These are phyloP conservation scores for Lophotriccus pileatus DNA, from an alignment of 2,797 vertebrate species.

Conservation along the genomic window DNA sequence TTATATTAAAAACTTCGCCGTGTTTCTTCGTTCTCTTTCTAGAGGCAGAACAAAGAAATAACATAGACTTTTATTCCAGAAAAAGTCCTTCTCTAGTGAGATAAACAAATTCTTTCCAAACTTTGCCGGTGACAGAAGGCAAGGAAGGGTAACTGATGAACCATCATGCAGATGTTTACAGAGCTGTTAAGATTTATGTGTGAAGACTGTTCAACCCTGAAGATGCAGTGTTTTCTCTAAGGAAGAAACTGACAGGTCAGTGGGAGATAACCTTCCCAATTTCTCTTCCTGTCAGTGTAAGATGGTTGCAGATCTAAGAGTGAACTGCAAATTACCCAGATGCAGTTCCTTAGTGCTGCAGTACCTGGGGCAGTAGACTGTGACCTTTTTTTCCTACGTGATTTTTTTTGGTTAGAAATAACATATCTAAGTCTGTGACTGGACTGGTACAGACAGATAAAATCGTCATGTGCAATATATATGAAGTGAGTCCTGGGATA, in stretches of 20 bases:
- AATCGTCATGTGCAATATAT: neutral
- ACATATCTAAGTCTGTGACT: neutral
- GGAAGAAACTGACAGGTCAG: neutral
- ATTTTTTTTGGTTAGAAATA: neutral
- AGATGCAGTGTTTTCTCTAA: neutral
- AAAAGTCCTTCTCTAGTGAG: neutral
- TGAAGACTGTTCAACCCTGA: neutral
- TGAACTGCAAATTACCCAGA: neutral
- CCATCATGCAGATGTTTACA: neutral
- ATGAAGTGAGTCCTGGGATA: neutral
- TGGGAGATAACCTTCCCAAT: neutral
- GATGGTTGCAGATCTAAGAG: neutral
- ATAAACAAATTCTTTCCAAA: neutral
- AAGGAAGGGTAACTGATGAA: neutral
- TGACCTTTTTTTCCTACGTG: neutral
- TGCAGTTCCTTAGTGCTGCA: neutral
- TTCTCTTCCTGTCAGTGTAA: neutral
- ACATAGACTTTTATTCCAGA: neutral
- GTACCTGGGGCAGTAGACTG: neutral
- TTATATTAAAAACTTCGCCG: neutral
- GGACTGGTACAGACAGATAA: neutral
- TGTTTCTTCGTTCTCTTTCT: neutral
- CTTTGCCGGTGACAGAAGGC: neutral
- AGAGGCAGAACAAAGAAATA: neutral
- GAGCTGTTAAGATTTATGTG: neutral